Conservation (phyloP, 2,888 invertebrate genomes). For the Brenthis ino region DNA sequence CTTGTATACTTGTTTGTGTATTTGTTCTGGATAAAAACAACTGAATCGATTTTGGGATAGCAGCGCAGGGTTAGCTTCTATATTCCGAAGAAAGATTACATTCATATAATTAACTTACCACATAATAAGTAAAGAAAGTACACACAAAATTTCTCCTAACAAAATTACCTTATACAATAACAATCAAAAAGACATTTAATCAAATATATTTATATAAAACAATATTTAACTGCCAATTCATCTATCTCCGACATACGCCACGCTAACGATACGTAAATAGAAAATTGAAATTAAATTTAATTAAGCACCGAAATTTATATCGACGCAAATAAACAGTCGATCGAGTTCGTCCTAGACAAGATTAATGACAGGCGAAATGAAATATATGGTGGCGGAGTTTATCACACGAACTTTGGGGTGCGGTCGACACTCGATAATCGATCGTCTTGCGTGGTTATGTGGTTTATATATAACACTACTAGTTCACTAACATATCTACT, state of each 20-base stretch:
- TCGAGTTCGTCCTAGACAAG: constrained; percentile 50
- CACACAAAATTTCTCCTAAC: too few relatives aligned
- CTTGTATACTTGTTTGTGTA: too few relatives aligned
- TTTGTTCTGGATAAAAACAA: too few relatives aligned
- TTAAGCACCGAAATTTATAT: constrained; percentile 16
- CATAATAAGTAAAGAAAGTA: too few relatives aligned
- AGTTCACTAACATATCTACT: not conserved
- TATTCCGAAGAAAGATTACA: too few relatives aligned
- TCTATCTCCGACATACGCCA: not conserved
- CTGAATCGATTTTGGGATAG: too few relatives aligned
- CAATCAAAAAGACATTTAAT: not conserved
- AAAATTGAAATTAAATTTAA: constrained; percentile 16
- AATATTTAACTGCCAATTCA: not conserved
- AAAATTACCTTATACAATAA: too few relatives aligned
- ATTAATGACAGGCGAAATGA: constrained; percentile 62
- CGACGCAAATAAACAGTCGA: constrained; percentile 29
- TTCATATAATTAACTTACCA: too few relatives aligned
- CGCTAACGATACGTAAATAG: constrained; percentile 5
- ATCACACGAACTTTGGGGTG: constrained; percentile 37
- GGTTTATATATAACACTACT: constrained; percentile 6
- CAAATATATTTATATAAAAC: not conserved
- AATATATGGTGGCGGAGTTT: constrained; percentile 51
- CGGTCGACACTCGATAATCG: constrained; percentile 29
- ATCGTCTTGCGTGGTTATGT: constrained; percentile 20
- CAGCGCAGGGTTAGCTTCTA: too few relatives aligned